Evolutionary conservation across 2,888 invertebrate species (phyloP).

Genomic region (Yponomeuta cagnagella): DNA sequence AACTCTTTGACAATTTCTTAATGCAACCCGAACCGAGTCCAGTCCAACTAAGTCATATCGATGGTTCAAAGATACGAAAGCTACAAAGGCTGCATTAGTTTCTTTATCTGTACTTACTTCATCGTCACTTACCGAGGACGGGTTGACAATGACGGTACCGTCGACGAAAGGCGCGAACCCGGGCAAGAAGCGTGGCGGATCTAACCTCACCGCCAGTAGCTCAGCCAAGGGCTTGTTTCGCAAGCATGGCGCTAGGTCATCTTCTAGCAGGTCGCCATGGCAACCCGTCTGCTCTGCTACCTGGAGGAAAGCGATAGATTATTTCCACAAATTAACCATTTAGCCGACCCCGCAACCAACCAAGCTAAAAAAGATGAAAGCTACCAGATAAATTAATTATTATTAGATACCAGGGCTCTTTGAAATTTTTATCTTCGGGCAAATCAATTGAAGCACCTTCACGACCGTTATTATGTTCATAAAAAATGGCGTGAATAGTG

Average conservation of each 20-base stretch:
- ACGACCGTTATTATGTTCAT: neutral
- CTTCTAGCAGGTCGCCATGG: constrained; percentile 86
- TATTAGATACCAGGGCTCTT: too few relatives aligned
- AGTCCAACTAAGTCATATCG: neutral
- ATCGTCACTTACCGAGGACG: constrained; percentile 68
- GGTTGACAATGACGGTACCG: constrained; percentile 87
- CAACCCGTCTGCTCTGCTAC: constrained; percentile 91
- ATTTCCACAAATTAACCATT: neutral
- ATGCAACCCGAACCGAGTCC: too few relatives aligned
- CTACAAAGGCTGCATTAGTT: neutral
- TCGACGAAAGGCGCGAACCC: constrained; percentile 97
- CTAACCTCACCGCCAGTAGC: constrained; percentile 82
- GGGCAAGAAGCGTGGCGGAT: constrained; percentile 88
- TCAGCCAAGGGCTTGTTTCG: constrained; percentile 85
- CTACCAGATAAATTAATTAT: too few relatives aligned
- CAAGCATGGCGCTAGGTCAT: constrained; percentile 90
- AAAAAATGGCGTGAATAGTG: neutral
- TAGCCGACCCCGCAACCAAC: too few relatives aligned
- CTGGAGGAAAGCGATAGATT: constrained; percentile 34
- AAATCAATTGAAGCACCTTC: too few relatives aligned
- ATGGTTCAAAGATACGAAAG: neutral
- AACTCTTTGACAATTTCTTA: too few relatives aligned
- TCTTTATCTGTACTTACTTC: neutral
- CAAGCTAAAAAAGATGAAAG: too few relatives aligned
- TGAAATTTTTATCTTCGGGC: too few relatives aligned